A percentile compares a stretch with the other conserved stretches of the same genome.
phyloP scores from a whole-genome alignment of 1,140 invertebrate species.

The Eriosoma lanigerum region DNA sequence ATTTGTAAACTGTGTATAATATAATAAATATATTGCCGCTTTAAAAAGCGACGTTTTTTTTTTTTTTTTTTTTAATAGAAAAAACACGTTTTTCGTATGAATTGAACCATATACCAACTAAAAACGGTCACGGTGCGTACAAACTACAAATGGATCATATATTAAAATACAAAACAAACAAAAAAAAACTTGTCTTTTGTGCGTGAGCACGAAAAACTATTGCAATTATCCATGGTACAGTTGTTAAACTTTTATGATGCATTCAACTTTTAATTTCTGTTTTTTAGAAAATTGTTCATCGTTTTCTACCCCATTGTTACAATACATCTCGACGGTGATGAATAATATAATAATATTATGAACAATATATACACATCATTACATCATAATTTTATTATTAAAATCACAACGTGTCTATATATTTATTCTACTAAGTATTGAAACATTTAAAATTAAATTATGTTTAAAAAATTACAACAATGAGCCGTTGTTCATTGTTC shows the following conservation, averaged over 20 bases:
- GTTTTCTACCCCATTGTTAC: not conserved
- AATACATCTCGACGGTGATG: not conserved
- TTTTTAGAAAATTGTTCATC: too few species aligned
- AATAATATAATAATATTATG: not conserved
- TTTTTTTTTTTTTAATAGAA: too few species aligned
- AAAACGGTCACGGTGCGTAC: not conserved
- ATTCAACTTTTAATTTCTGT: not conserved
- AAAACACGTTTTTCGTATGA: too few species aligned
- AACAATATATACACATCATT: too few species aligned
- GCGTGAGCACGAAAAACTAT: not conserved
- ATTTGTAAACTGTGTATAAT: too few species aligned
- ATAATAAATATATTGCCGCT: too few species aligned
- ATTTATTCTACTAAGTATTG: not conserved
- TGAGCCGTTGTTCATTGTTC: not conserved
- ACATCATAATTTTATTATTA: too few species aligned
- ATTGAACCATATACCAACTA: not conserved
- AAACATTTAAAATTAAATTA: not conserved
- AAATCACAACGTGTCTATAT: not conserved
- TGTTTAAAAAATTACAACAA: not conserved
- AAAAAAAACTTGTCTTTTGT: not conserved
- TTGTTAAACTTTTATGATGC: not conserved
- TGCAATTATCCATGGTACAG: not conserved
- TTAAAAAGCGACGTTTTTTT: too few species aligned
- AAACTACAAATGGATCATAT: too few species aligned
- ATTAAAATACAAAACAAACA: not conserved